These are phyloP conservation scores for Salpingus planirostris DNA, from an alignment of 2,888 invertebrate genomes.

Conservation along the genomic window DNA sequence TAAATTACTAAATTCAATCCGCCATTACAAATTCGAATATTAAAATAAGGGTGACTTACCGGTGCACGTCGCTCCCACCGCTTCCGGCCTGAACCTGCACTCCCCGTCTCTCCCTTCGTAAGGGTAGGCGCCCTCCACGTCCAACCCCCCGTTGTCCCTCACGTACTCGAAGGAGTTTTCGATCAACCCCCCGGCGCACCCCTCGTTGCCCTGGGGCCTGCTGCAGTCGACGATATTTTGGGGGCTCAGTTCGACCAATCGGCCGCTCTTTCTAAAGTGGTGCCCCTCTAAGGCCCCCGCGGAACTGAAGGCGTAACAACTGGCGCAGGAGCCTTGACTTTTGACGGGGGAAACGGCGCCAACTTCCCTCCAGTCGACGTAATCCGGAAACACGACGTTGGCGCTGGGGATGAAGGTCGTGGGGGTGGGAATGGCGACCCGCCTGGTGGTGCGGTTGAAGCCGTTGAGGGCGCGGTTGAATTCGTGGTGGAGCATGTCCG, in stretches of 20 bases:
- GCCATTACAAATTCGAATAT: too few species aligned
- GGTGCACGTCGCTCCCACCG: constrained; percentile 24
- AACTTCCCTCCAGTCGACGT: constrained; percentile 36
- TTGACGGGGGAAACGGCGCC: constrained; percentile 37
- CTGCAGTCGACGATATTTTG: constrained; percentile 52
- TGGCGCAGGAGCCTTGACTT: constrained; percentile 34
- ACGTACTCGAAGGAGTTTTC: constrained; percentile 45
- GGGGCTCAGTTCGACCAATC: constrained; percentile 45
- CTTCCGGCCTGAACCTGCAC: constrained; percentile 25
- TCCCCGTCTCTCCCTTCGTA: constrained; percentile 33
- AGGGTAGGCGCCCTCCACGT: constrained; percentile 47
- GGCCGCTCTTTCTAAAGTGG: constrained; percentile 44
- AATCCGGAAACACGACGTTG: constrained; percentile 32
- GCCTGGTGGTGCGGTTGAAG: constrained; percentile 45
- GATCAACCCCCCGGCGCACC: constrained; percentile 49
- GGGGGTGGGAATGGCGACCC: constrained; percentile 16
- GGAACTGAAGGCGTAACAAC: constrained; percentile 40
- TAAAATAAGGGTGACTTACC: too few species aligned
- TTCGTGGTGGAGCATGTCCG: constrained; percentile 36
- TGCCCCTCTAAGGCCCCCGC: constrained; percentile 48
- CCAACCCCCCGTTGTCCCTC: constrained; percentile 47
- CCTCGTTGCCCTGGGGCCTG: constrained; percentile 43
- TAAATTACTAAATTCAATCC: too few species aligned
- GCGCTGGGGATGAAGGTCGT: constrained; percentile 33
- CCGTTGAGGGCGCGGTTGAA: constrained; percentile 35